Conservation (phyloP, 2,888 invertebrate genomes). For the Drosophila neotestacea region DNA sequence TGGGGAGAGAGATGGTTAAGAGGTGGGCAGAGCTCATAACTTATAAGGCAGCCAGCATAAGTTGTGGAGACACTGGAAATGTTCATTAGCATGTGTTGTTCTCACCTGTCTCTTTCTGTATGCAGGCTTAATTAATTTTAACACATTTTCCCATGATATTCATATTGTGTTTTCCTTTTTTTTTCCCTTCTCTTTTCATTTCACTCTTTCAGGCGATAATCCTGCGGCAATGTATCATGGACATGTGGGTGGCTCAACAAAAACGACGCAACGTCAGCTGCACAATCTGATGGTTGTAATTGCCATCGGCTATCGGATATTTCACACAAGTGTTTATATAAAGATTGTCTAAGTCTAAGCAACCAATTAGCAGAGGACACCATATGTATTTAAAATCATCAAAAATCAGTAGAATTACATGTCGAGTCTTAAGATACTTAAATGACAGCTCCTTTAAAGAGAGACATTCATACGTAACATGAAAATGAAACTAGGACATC, state of each 20-base stretch:
- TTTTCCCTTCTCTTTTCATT: conserved; percentile 24
- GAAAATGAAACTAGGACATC: conserved; percentile 20
- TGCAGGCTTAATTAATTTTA: conserved; percentile 69
- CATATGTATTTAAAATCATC: conserved; percentile 60
- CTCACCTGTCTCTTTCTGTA: conserved; percentile 26
- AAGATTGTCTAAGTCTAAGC: conserved; percentile 75
- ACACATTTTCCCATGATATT: conserved; percentile 63
- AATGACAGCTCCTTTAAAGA: background rate
- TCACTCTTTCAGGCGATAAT: conserved; percentile 88
- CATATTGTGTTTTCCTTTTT: conserved; percentile 34
- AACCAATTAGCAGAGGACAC: conserved; percentile 14
- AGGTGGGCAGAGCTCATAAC: conserved; percentile 54
- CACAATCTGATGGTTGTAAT: conserved; percentile 80
- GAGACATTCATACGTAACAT: conserved; percentile 15
- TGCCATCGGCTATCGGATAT: conserved; percentile 83
- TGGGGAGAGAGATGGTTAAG: background rate
- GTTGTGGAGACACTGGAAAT: conserved; percentile 54
- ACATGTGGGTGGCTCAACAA: conserved; percentile 85
- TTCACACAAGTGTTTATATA: conserved; percentile 77
- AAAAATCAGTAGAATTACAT: conserved; percentile 24
- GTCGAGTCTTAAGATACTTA: background rate
- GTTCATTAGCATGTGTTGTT: conserved; percentile 73
- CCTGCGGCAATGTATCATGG: conserved; percentile 91
- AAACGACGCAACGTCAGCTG: conserved; percentile 84
- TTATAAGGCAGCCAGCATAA: conserved; percentile 65